Evolutionary conservation across 2,113 vertebrate genomes (phyloP).

Genomic region (Morone saxatilis): DNA sequence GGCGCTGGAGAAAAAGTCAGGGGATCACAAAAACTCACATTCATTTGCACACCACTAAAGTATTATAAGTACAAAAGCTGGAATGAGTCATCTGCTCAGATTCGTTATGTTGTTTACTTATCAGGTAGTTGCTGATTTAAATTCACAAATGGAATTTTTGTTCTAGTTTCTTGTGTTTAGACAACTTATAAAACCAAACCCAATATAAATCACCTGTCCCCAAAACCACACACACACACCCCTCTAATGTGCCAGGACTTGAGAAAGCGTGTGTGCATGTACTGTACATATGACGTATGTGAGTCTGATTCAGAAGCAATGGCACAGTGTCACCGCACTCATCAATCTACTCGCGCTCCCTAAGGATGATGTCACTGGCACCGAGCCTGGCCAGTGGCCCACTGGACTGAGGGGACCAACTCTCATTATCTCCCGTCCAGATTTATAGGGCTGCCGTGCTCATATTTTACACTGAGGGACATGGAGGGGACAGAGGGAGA

Average conservation of each 20-base stretch:
- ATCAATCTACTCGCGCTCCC: constrained; percentile 59
- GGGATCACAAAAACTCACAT: background rate
- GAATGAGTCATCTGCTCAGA: no score
- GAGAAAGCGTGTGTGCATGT: background rate
- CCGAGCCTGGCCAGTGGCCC: constrained; percentile 63
- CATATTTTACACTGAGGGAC: constrained; percentile 70
- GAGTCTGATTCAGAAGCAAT: constrained; percentile 44
- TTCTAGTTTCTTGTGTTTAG: no score
- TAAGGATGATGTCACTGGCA: constrained; percentile 76
- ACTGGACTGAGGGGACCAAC: constrained; percentile 64
- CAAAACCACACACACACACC: background rate
- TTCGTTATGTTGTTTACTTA: background rate
- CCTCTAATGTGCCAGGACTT: constrained; percentile 3
- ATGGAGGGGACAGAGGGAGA: constrained; percentile 26
- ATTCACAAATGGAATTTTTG: no score
- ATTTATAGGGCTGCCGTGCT: constrained; percentile 65
- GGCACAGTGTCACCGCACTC: constrained; percentile 50
- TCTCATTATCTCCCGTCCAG: constrained; percentile 75
- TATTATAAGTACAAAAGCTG: no score
- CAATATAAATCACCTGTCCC: background rate
- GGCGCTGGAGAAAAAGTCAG: background rate
- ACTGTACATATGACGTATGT: background rate
- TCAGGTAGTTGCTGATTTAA: no score
- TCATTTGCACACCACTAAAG: no score
- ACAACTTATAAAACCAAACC: no score